Base-by-base conservation (phyloP, 2,888 invertebrate species). In the Sturmia bella region DNA sequence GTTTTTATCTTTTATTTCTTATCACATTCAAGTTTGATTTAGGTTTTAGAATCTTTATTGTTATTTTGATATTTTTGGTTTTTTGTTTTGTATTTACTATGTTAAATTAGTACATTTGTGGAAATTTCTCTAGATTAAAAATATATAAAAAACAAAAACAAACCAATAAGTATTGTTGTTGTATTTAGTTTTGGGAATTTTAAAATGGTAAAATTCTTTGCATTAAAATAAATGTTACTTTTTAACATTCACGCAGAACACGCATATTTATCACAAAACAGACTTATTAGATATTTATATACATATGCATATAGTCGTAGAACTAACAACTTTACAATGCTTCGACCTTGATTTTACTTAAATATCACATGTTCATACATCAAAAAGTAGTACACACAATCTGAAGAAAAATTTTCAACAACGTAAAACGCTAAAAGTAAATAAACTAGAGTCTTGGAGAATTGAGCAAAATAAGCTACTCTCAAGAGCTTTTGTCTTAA, bases 91-190 rank as follows among this genome's bases (percentile, higher is more conserved):
- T 73, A 17, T 57, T 75, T 64, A 54, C 68, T 70, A 50, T 43
- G 64, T 69, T 66, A 73, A 74, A 69, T 81, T 82, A 82, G 74
- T 78, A 78, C 82, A 82, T 75, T 85, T 88, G 87, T 86, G 87
- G 85, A 85, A 88, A 87, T 87, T 87, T 86, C 86, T 87, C 86
- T 87, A 85, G 79, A 82, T 77, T 59, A 80, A 66, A 63, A 73
- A 78, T 76, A 66, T 57, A 84, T 57, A 70, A 64, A 72, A 78
- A 68, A 43, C 32, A 32, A 79, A 57, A 73, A 82, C 61, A 66
- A 72, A 81, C 43, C 69, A 66, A 72, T 78, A 78, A 70, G 50
- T 72, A 57, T 56, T 17, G 61, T 32, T 54, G 21, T 69, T 54
- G 37, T 32, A 43, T 54, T 68, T 21, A 45, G 21, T 56, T 48